Evolutionary conservation across 2,797 vertebrate species (phyloP).

Genomic region (Ctenopoma kingsleyae): DNA sequence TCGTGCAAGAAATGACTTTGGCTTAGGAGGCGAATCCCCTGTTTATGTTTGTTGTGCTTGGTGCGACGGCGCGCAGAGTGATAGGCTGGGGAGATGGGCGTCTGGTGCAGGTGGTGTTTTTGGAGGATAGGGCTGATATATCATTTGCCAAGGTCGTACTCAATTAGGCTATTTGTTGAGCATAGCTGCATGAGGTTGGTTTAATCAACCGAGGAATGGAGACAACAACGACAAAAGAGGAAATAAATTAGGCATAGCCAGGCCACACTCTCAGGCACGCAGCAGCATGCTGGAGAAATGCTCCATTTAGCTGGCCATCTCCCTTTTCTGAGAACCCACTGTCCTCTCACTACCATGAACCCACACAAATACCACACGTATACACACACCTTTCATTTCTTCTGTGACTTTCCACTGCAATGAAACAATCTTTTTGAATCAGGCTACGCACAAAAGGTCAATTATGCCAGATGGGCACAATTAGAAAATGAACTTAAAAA

Average conservation of each 20-base stretch:
- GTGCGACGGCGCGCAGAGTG: conserved; percentile 72
- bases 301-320: conserved; percentile 81
- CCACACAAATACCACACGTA: conserved; percentile 23
- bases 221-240: conserved; percentile 84
- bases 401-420: conserved; percentile 62
- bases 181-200: conserved; percentile 85
- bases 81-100: conserved; percentile 75
- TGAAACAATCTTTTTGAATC: conserved; percentile 65
- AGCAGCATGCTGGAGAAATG: conserved; percentile 81
- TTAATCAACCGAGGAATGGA: conserved; percentile 86
- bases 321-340: conserved; percentile 60
- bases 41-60: conserved; percentile 79
- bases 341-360: conserved; percentile 49
- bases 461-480: conserved; percentile 77
- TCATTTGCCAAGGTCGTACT: conserved; percentile 88
- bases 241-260: conserved; percentile 85
- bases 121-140: conserved; percentile 83
- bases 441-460: conserved; percentile 76
- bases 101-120: conserved; percentile 84
- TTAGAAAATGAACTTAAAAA: conserved; percentile 65
- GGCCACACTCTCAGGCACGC: conserved; percentile 77
- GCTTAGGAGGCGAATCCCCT: conserved; percentile 78
- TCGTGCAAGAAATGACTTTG: conserved; percentile 85
- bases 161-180: conserved; percentile 88
- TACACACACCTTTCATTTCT: conserved; percentile 41